Percentiles rank a stretch among this genome's conserved stretches.
These are phyloP conservation scores for Sapajus apella DNA, from an alignment of 2,113 vertebrate species.

Conservation along the genomic window DNA sequence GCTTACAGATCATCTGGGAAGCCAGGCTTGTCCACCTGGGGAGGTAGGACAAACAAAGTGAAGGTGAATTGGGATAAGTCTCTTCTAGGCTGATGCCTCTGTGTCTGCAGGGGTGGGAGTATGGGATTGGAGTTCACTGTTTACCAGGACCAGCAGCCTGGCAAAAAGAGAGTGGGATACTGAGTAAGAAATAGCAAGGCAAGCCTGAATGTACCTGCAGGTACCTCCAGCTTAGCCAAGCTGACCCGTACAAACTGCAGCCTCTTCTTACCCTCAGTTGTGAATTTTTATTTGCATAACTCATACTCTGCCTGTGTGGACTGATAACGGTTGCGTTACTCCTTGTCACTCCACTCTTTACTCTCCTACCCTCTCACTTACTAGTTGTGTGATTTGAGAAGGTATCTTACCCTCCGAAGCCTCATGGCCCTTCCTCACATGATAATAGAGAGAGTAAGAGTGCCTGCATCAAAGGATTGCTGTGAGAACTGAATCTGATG, in stretches of 20 bases:
- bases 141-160: neutral
- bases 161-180: neutral
- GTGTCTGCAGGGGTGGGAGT: accelerated
- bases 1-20: neutral
- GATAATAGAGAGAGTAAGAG: neutral
- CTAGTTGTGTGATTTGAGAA: neutral
- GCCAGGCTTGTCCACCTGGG: too few relatives aligned
- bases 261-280: accelerated
- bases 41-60: neutral
- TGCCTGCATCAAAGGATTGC: neutral
- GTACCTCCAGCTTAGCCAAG: neutral
- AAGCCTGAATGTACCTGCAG: too few relatives aligned
- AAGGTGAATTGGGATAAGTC: neutral
- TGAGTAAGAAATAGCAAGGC: too few relatives aligned
- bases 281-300: neutral
- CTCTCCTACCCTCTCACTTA: neutral
- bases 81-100: neutral
- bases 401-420: neutral
- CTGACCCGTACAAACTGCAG: accelerated
- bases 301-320: accelerated
- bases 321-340: accelerated
- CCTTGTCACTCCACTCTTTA: neutral
- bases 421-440: neutral
- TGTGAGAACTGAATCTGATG: neutral
- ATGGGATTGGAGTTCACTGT: too few relatives aligned